Evolutionary conservation across 2,888 invertebrate genomes (phyloP).

Genomic region (Tiliacea citrago): DNA sequence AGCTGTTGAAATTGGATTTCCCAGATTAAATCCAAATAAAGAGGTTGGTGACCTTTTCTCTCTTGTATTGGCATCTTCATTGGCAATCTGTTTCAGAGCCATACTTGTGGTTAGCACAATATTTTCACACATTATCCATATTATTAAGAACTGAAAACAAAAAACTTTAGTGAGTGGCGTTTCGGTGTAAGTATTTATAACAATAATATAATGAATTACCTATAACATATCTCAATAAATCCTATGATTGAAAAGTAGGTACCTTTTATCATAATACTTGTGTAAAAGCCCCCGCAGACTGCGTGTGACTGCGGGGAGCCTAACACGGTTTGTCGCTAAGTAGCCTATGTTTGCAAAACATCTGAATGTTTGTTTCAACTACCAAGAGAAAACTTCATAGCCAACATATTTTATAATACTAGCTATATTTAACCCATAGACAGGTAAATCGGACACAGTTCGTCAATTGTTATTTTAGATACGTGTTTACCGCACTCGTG

Average conservation of each 20-base stretch:
- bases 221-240: not conserved
- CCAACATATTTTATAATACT: not conserved
- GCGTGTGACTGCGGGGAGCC: no score
- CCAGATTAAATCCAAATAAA: constrained; percentile 50
- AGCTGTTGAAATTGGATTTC: constrained; percentile 20
- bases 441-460: not conserved
- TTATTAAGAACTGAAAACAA: constrained; percentile 46
- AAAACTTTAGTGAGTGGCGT: not conserved
- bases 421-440: not conserved
- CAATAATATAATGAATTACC: no score
- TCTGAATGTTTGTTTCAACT: not conserved
- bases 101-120: constrained; percentile 21
- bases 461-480: not conserved
- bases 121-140: constrained; percentile 37
- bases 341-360: not conserved
- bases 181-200: not conserved
- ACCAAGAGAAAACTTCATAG: not conserved
- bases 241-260: not conserved
- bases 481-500: not conserved
- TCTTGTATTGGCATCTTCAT: constrained; percentile 4
- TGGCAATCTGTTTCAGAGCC: not conserved
- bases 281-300: no score
- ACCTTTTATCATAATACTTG: not conserved
- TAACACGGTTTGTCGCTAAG: not conserved
- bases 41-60: constrained; percentile 57